Percentiles rank a stretch among this genome's conserved stretches.
Conservation (phyloP, 1,140 invertebrate species). For the Zaprionus vittiger region DNA sequence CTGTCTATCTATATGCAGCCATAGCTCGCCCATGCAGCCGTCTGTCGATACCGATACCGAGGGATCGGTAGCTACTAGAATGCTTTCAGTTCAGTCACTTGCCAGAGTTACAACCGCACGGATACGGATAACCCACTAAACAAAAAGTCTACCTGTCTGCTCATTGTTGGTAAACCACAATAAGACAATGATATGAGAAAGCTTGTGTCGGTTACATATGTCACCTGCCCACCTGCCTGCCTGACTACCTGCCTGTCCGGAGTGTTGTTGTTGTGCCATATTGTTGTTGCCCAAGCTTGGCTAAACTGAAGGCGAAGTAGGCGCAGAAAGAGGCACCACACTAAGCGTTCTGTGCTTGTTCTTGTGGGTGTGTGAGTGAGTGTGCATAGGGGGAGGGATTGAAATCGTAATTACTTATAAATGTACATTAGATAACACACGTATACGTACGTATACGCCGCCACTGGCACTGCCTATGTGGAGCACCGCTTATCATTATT, state of each 20-base stretch:
- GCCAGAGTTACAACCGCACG: slow-evolving; percentile 52
- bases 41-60: slow-evolving; percentile 10
- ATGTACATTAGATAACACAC: slow-evolving; percentile 76
- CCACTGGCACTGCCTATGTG: slow-evolving; percentile 48
- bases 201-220: slow-evolving; percentile 13
- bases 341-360: slow-evolving; percentile 1
- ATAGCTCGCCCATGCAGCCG: slow-evolving; percentile 17
- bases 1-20: slow-evolving; percentile 32
- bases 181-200: slow-evolving; percentile 18
- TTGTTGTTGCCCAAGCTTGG: slow-evolving; percentile 9
- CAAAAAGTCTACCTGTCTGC: neutral
- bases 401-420: slow-evolving; percentile 61
- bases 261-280: neutral
- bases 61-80: slow-evolving; percentile 12
- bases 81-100: slow-evolving; percentile 65
- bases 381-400: slow-evolving; percentile 32
- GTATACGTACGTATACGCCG: slow-evolving; percentile 18
- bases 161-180: slow-evolving; percentile 21
- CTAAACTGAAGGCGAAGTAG: slow-evolving; percentile 21
- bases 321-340: slow-evolving; percentile 20
- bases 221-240: neutral
- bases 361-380: slow-evolving; percentile 13
- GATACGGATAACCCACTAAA: slow-evolving; percentile 32
- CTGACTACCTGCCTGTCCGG: neutral
- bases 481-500: slow-evolving; percentile 72